phyloP scores from a whole-genome alignment of 2,797 vertebrate species.

The Kryptolebias ocellatus region DNA sequence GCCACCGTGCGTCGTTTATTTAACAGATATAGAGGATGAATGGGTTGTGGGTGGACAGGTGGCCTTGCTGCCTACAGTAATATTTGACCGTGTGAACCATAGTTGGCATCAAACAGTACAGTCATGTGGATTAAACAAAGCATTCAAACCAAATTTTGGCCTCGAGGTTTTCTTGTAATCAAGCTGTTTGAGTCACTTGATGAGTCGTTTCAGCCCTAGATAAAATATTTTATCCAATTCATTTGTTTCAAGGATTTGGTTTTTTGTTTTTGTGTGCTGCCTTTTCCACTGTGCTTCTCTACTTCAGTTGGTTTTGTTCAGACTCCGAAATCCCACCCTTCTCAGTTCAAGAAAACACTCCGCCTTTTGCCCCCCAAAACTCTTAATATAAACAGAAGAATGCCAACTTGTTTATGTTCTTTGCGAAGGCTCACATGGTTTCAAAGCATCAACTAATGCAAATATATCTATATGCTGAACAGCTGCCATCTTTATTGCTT shows the following conservation, averaged over 20 bases:
- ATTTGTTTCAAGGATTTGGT: slow-evolving; percentile 4
- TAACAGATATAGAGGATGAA: no score
- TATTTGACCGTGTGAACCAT: no score
- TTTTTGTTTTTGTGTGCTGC: slow-evolving; percentile 18
- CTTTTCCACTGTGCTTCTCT: slow-evolving; percentile 27
- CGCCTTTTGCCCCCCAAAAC: slow-evolving; percentile 51
- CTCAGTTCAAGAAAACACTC: neutral
- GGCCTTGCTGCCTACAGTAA: no score
- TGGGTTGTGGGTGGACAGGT: no score
- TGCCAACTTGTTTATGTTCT: neutral
- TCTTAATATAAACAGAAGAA: slow-evolving; percentile 3
- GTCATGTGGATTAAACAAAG: no score
- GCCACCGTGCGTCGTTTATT: no score
- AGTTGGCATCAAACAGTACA: no score
- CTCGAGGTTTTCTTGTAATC: no score
- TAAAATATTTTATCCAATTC: slow-evolving; percentile 49
- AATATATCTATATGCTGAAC: neutral
- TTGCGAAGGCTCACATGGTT: neutral
- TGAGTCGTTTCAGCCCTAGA: slow-evolving; percentile 37
- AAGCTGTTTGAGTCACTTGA: neutral
- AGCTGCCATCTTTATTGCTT: neutral
- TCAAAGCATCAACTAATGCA: no score
- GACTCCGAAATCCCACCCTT: neutral
- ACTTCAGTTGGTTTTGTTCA: slow-evolving; percentile 29
- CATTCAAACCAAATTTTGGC: no score